Evolutionary conservation across 2,888 invertebrate species (phyloP), one percentile per base, ranked within the genome.

Genomic region (Machimus atricapillus): DNA sequence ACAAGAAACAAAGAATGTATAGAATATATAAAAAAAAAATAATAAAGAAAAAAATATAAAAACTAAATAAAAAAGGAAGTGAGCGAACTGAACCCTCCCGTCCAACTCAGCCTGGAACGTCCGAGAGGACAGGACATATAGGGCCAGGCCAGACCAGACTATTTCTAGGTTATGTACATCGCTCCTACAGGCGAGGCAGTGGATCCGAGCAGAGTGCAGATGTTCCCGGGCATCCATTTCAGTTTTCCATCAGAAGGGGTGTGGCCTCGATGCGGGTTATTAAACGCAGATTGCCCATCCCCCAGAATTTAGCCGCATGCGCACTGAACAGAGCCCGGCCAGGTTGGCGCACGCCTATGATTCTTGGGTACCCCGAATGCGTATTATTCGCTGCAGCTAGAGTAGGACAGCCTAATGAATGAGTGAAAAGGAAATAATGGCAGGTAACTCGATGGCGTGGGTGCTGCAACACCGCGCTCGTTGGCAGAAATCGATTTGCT

Each of bases 371-470:
- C 27, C 23, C 56, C 56, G 56, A 19, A 56, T 56, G n/a, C 19
- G 12, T 9, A 2, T 0, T 27, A 19, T 7, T 23, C 9, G 12
- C 12, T 23, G 19, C 4, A 23, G 52, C 52, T 8, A 27, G 31
- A 79, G 14, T 0, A 34, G 31, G 79, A 46, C 79, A 7, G 52
- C 0, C 3, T 16, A 1, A 1, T 2, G 4, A 78, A 9, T 37
- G 8, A 43, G 14, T 12, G 23, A 43, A 16, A 16, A 1, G 16
- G 27, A 56, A 6, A 1, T 1, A 31, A 79, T 79, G 27, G 9
- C 79, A 79, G 79, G 79, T 79, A 79, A 31, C n/a, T 46, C 9
- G 31, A 79, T 52, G 40, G 79, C 79, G 79, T 79, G 79, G 79
- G 79, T 79, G 79, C 27, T 23, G 46, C 23, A 19, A 43, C 78